These are phyloP conservation scores for Dryobotodes eremita DNA, from an alignment of 2,888 invertebrate genomes.

Conservation along the genomic window DNA sequence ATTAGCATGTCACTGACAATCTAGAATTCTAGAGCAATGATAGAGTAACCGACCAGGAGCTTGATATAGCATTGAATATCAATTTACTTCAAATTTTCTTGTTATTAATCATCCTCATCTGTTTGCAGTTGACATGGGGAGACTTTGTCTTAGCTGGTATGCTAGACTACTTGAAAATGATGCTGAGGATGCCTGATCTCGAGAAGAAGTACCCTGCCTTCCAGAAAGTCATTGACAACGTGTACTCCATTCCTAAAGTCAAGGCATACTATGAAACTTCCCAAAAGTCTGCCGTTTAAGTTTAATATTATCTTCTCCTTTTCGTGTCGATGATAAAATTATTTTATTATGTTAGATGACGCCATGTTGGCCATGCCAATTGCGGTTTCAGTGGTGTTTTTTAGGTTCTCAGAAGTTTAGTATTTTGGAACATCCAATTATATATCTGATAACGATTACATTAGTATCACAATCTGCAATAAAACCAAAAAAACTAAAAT, in stretches of 20 bases:
- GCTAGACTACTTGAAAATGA: constrained; percentile 68
- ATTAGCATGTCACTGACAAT: not conserved
- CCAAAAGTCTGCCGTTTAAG: not conserved
- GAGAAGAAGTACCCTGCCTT: constrained; percentile 79
- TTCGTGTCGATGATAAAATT: not conserved
- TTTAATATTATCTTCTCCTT: not conserved
- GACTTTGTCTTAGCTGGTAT: constrained; percentile 73
- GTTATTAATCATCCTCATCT: constrained; percentile 2
- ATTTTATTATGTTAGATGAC: not conserved
- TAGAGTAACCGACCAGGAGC: not conserved
- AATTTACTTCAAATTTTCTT: not conserved
- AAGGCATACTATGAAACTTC: constrained; percentile 66
- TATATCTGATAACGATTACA: not conserved
- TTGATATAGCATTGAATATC: not conserved
- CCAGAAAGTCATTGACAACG: constrained; percentile 76
- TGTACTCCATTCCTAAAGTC: constrained; percentile 76
- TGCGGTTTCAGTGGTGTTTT: not conserved
- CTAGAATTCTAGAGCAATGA: not conserved
- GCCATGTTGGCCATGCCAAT: not conserved
- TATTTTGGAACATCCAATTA: not conserved
- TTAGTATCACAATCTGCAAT: not conserved
- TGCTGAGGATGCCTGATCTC: constrained; percentile 72
- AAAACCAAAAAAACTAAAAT: not conserved
- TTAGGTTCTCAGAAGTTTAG: not conserved
- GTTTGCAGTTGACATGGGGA: constrained; percentile 73